A percentile compares a stretch with the other conserved stretches of the same genome.
Conservation (phyloP, 2,797 vertebrate genomes). For the Lutjanus campechanus region DNA sequence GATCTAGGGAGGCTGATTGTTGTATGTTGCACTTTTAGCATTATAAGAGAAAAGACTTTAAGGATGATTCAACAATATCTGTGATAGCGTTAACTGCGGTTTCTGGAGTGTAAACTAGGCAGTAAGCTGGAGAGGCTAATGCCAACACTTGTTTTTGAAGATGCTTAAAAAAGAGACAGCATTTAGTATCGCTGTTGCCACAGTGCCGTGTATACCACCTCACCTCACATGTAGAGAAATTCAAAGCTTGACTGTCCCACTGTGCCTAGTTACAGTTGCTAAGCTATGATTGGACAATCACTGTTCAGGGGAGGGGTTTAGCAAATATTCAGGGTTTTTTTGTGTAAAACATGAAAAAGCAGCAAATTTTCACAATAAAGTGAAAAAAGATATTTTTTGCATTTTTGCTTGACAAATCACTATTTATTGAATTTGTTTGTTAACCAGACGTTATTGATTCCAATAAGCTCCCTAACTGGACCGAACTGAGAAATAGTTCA, state of each 20-base stretch:
- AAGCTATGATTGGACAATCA: background rate
- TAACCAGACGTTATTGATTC: conserved; percentile 7
- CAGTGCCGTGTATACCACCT: background rate
- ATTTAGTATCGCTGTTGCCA: background rate
- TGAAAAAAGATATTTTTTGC: too few relatives aligned
- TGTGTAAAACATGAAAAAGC: too few relatives aligned
- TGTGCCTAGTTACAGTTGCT: too few relatives aligned
- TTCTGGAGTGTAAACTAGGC: too few relatives aligned
- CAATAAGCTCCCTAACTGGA: conserved; percentile 21
- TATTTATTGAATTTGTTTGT: background rate
- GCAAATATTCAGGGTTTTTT: background rate
- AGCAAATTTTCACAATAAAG: too few relatives aligned
- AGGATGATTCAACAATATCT: too few relatives aligned
- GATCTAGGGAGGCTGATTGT: too few relatives aligned
- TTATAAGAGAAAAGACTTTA: too few relatives aligned
- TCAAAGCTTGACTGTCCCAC: background rate
- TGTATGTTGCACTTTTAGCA: too few relatives aligned
- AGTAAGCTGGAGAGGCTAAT: background rate
- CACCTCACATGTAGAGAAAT: background rate
- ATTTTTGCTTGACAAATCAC: background rate
- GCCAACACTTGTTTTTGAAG: background rate
- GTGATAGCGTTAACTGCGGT: too few relatives aligned
- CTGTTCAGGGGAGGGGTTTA: background rate
- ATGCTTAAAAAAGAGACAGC: background rate
- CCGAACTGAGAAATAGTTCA: conserved; percentile 11